Evolutionary conservation across 2,888 invertebrate species (phyloP).

Genomic region (Coelopa pilipes): DNA sequence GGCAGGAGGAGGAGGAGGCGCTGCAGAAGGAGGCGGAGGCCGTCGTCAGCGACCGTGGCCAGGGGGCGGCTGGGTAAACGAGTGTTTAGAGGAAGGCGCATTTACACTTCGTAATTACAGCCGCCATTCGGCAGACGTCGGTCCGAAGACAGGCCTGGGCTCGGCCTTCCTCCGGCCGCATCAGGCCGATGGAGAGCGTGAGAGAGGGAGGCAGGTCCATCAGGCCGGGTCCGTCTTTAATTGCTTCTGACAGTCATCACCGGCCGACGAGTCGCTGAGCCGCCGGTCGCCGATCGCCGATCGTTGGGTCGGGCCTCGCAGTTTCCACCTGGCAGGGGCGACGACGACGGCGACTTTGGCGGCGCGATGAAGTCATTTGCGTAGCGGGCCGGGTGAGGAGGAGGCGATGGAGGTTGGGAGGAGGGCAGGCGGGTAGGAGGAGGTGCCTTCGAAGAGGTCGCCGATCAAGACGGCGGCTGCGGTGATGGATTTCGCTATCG

Average conservation of each 20-base stretch:
- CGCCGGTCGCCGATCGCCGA: too few species aligned
- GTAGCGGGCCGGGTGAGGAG: not conserved
- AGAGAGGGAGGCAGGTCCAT: slow-evolving; percentile 14
- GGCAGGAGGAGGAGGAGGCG: not conserved
- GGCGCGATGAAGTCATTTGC: slow-evolving; percentile 17
- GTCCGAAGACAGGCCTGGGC: not conserved
- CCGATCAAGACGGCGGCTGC: too few species aligned
- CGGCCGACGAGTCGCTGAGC: slow-evolving; percentile 44
- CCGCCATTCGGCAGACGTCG: not conserved
- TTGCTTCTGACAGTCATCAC: slow-evolving; percentile 65
- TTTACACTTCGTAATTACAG: slow-evolving; percentile 26
- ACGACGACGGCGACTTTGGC: too few species aligned
- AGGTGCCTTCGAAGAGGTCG: too few species aligned
- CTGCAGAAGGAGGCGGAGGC: not conserved
- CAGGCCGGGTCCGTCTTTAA: slow-evolving; percentile 59
- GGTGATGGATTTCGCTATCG: too few species aligned
- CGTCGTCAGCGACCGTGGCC: too few species aligned
- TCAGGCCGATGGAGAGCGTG: not conserved
- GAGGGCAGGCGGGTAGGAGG: not conserved
- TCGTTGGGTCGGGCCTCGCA: too few species aligned
- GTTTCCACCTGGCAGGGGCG: too few species aligned
- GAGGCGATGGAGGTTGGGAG: not conserved
- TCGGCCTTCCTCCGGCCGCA: slow-evolving; percentile 2
- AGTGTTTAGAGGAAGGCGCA: slow-evolving; percentile 6
- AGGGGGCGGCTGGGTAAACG: not conserved